phyloP scores from a whole-genome alignment of 2,797 vertebrate genomes.

The Cebuella pygmaea region DNA sequence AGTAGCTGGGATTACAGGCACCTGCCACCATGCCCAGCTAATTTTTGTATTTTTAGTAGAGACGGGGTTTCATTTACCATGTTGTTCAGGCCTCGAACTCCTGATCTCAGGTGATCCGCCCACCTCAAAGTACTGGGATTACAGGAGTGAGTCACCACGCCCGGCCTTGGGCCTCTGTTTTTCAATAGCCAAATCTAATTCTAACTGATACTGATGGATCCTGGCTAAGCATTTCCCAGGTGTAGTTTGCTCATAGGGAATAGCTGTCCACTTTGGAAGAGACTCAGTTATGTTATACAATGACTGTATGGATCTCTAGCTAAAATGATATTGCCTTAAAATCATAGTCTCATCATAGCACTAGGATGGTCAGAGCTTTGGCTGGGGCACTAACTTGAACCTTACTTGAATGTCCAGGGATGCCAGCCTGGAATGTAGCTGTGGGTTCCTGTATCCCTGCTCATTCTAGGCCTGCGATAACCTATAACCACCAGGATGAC shows the following conservation, averaged over 20 bases:
- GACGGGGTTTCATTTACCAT: background rate
- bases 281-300: background rate
- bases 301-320: background rate
- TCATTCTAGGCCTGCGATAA: background rate
- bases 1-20: background rate
- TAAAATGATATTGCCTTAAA: background rate
- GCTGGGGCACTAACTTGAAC: background rate
- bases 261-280: background rate
- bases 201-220: background rate
- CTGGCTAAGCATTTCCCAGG: background rate
- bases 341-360: background rate
- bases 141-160: background rate
- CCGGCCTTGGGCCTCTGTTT: background rate
- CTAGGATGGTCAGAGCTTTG: background rate
- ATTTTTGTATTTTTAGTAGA: background rate
- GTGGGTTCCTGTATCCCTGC: background rate
- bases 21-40: background rate
- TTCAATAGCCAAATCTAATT: background rate
- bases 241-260: background rate
- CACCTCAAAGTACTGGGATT: background rate
- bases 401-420: background rate
- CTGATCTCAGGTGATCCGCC: background rate
- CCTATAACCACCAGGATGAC: background rate
- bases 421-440: background rate
- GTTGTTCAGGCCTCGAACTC: background rate